Percentiles rank a stretch among this genome's conserved stretches.
phyloP scores from a whole-genome alignment of 2,113 vertebrate genomes.

The Physeter macrocephalus region DNA sequence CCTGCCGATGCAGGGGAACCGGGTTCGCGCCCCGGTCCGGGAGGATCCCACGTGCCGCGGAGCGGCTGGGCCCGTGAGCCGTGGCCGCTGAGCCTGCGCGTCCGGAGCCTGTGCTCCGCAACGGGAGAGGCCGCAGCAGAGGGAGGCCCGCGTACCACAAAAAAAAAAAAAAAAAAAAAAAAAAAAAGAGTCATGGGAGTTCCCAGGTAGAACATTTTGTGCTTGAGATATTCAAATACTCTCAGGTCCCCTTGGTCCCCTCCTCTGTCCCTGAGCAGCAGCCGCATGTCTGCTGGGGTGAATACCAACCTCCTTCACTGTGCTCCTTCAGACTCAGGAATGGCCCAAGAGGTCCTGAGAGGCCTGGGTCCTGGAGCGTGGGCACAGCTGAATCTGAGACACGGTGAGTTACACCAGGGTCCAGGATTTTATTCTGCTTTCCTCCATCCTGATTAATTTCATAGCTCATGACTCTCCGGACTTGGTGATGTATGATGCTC shows the following conservation, averaged over 20 bases:
- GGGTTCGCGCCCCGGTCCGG: too few relatives aligned
- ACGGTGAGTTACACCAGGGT: constrained; percentile 28
- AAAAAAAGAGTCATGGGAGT: neutral
- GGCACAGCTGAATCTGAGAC: constrained; percentile 6
- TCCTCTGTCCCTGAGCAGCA: neutral
- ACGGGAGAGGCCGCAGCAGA: too few relatives aligned
- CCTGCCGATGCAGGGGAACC: too few relatives aligned
- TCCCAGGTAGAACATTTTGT: neutral
- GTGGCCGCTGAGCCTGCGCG: too few relatives aligned
- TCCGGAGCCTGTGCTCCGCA: too few relatives aligned
- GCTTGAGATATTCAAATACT: neutral
- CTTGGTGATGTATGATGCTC: constrained; percentile 72
- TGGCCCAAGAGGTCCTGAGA: neutral
- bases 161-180: too few relatives aligned
- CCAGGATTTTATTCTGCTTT: constrained; percentile 54
- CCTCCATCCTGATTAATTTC: constrained; percentile 77
- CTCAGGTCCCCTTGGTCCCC: neutral
- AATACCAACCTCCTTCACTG: neutral
- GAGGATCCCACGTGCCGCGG: too few relatives aligned
- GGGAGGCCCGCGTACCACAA: too few relatives aligned
- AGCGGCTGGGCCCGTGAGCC: too few relatives aligned
- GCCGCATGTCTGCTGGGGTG: neutral
- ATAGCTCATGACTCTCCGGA: constrained; percentile 76
- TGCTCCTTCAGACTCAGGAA: neutral
- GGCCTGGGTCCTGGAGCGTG: neutral